Base-by-base conservation (phyloP, 2,888 invertebrate species). In the Xanthorhoe designata region DNA sequence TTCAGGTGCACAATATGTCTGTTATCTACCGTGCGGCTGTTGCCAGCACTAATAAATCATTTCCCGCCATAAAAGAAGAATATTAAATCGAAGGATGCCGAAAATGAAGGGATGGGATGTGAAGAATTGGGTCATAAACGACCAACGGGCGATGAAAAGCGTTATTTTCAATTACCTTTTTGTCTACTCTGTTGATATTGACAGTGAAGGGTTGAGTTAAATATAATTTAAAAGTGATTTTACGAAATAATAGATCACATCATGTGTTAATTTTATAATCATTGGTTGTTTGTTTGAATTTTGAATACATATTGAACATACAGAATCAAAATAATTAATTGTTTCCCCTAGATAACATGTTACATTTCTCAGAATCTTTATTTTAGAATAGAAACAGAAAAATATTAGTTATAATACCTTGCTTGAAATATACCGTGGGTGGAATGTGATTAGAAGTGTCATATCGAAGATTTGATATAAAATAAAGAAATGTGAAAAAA, bases 91-190 rank as follows among this genome's bases (percentile, higher is more conserved):
- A 86, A 87, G 82, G 83, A 85, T 83, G 80, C 80, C 76, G 79
- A 82, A 83, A 87, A 85, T 82, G 85, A 85, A 83, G 77, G 81
- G 75, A 78, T 77, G 84, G 81, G 76, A 78, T 78, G 86, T 86
- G 88, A 90, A 89, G 89, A 91, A 89, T 89, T 88, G 87, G 85
- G 82, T 79, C 84, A 84, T 89, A 89, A 90, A 89, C 86, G 85
- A 87, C 84, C 81, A 75, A 74, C 78, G 81, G 82, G 81, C 82
- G 83, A 85, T 87, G 85, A 87, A 82, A 83, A 82, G 80, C 78
- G 79, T 81, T 82, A 78, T 80, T 88, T 88, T 87, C 87, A 88
- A 89, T 89, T 87, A 88, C 77, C 72, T 75, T 73, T 76, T 75
- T 72, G 71, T 71, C 71, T 71, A 69, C 63, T 54, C 64, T 56